Evolutionary conservation across 1,140 invertebrate genomes (phyloP).

Genomic region (Uloborus diversus): DNA sequence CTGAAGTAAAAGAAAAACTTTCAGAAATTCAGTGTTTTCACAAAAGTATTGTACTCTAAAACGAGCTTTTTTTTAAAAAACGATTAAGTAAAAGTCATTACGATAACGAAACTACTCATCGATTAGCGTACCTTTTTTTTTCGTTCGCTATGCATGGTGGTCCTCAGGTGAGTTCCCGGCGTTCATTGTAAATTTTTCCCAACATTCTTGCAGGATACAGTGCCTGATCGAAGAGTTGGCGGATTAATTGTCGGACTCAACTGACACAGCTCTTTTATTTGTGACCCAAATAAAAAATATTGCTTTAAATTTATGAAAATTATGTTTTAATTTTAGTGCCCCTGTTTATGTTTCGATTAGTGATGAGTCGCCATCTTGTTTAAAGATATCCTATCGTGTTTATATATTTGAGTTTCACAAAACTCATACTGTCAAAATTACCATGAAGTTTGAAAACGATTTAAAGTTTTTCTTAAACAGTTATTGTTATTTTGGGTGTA

Average conservation of each 20-base stretch:
- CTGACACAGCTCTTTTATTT: too few species aligned
- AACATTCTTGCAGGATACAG: constrained; percentile 42
- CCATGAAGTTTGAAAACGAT: not conserved
- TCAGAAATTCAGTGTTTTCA: not conserved
- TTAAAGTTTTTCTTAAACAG: not conserved
- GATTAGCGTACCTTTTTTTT: not conserved
- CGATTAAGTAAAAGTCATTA: not conserved
- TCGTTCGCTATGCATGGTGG: constrained; percentile 56
- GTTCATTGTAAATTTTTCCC: constrained; percentile 56
- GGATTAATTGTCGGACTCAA: too few species aligned
- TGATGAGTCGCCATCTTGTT: constrained; percentile 41
- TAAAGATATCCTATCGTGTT: not conserved
- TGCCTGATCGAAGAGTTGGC: not conserved
- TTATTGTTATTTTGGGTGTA: not conserved
- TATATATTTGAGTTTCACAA: not conserved
- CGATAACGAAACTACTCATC: not conserved
- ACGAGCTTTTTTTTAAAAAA: not conserved
- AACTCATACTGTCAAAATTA: not conserved
- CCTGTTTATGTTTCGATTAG: not conserved
- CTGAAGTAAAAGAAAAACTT: not conserved
- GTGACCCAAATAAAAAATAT: not conserved
- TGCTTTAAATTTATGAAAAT: not conserved
- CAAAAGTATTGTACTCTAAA: not conserved
- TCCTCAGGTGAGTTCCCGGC: constrained; percentile 54
- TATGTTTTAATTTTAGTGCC: not conserved